Conservation (phyloP, 2,888 invertebrate genomes). For the Synergus gifuensis region DNA sequence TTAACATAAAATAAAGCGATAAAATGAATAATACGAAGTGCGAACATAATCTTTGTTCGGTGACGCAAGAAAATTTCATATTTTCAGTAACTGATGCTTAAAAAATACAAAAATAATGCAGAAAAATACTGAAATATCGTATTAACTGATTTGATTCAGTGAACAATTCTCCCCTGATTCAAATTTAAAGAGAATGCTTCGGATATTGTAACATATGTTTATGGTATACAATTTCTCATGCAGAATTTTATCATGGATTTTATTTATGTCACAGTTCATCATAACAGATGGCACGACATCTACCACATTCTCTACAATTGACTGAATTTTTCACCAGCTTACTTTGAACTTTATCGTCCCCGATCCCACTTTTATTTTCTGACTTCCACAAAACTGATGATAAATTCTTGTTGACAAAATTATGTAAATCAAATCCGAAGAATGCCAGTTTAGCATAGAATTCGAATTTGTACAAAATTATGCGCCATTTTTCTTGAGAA, state of each 20-base stretch:
- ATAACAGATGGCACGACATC: background rate
- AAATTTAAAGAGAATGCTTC: background rate
- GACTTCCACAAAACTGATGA: background rate
- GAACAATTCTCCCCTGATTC: background rate
- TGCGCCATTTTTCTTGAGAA: background rate
- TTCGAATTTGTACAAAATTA: background rate
- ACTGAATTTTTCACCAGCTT: slow-evolving; percentile 14
- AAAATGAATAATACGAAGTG: background rate
- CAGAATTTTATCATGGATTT: background rate
- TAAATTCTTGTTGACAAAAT: background rate
- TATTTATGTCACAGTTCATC: background rate
- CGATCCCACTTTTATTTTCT: background rate
- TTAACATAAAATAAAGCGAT: slow-evolving; percentile 4
- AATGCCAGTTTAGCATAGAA: background rate
- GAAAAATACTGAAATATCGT: background rate
- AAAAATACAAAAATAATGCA: background rate
- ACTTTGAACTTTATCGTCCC: background rate
- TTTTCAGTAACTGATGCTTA: slow-evolving; percentile 4
- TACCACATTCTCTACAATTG: background rate
- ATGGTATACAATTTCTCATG: background rate
- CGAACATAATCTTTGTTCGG: slow-evolving; percentile 20
- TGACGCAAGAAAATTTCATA: slow-evolving; percentile 29
- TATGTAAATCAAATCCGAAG: background rate
- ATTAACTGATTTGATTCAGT: background rate
- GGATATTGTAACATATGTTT: background rate